Evolutionary conservation across 2,888 invertebrate species (phyloP).

Genomic region (Monopis laevigella): DNA sequence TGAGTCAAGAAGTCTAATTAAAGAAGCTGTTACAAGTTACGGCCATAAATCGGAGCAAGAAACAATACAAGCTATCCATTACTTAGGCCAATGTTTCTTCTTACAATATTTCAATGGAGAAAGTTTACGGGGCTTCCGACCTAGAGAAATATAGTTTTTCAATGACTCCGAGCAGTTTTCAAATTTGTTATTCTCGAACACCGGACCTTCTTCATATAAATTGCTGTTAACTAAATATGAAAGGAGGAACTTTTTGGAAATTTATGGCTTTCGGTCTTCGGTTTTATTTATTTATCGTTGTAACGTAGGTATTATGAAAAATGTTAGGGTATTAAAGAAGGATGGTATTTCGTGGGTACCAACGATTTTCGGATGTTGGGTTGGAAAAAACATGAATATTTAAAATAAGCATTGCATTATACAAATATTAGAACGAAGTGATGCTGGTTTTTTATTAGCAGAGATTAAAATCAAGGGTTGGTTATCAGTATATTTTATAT

Average conservation of each 20-base stretch:
- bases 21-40: constrained; percentile 66
- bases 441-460: too few relatives aligned
- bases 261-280: too few relatives aligned
- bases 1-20: constrained; percentile 62
- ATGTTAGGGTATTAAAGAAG: too few relatives aligned
- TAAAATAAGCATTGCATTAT: too few relatives aligned
- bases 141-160: constrained; percentile 57
- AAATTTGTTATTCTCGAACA: constrained; percentile 39
- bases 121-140: constrained; percentile 42
- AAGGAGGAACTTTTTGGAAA: background rate
- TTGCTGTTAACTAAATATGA: constrained; percentile 6
- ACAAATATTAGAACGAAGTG: too few relatives aligned
- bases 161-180: constrained; percentile 40
- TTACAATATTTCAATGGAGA: constrained; percentile 54
- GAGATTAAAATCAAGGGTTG: too few relatives aligned
- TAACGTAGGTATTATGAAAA: too few relatives aligned
- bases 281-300: too few relatives aligned
- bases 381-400: too few relatives aligned
- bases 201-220: constrained; percentile 33
- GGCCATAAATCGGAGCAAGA: constrained; percentile 61
- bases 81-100: constrained; percentile 50
- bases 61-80: constrained; percentile 63
- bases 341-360: too few relatives aligned
- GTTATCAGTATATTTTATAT: too few relatives aligned
- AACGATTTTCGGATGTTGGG: too few relatives aligned